These are phyloP conservation scores for Iphiclides podalirius DNA, from an alignment of 2,888 invertebrate species.

Conservation along the genomic window DNA sequence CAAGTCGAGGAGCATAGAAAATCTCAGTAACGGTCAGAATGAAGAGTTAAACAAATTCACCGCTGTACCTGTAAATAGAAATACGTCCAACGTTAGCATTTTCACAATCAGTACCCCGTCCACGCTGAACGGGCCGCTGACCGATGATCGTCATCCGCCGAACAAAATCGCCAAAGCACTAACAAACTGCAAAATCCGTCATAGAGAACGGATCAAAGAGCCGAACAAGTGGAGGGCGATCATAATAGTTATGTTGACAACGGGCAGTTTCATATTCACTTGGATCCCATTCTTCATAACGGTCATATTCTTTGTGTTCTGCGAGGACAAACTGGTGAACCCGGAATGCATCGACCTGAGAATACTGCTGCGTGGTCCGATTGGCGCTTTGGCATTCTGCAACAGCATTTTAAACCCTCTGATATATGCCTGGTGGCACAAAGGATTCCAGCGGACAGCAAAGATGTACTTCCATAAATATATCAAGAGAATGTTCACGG, in stretches of 20 bases:
- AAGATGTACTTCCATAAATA: conserved; percentile 47
- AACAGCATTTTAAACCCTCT: conserved; percentile 83
- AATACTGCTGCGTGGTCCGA: conserved; percentile 77
- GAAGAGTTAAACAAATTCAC: too few relatives aligned
- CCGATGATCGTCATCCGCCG: conserved; percentile 28
- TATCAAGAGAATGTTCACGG: conserved; percentile 23
- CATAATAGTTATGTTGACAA: conserved; percentile 81
- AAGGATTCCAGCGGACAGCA: conserved; percentile 79
- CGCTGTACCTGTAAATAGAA: conserved; percentile 30
- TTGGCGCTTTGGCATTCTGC: conserved; percentile 80
- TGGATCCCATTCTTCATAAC: conserved; percentile 83
- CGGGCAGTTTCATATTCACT: conserved; percentile 80
- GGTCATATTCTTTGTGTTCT: conserved; percentile 76
- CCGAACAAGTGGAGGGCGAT: conserved; percentile 81
- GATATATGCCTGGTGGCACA: conserved; percentile 87
- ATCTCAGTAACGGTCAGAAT: conserved; percentile 36
- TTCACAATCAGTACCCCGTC: conserved; percentile 44
- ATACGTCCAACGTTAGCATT: conserved; percentile 52
- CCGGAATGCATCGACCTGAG: conserved; percentile 69
- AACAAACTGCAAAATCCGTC: conserved; percentile 7
- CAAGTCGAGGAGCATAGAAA: conserved; percentile 54
- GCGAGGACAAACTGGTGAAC: conserved; percentile 66
- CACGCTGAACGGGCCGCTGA: conserved; percentile 32
- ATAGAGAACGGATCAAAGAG: conserved; percentile 42
- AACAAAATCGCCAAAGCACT: conserved; percentile 21